A percentile compares a stretch with the other conserved stretches of the same genome.
phyloP scores from a whole-genome alignment of 1,140 invertebrate species.

The Daktulosphaira vitifoliae region DNA sequence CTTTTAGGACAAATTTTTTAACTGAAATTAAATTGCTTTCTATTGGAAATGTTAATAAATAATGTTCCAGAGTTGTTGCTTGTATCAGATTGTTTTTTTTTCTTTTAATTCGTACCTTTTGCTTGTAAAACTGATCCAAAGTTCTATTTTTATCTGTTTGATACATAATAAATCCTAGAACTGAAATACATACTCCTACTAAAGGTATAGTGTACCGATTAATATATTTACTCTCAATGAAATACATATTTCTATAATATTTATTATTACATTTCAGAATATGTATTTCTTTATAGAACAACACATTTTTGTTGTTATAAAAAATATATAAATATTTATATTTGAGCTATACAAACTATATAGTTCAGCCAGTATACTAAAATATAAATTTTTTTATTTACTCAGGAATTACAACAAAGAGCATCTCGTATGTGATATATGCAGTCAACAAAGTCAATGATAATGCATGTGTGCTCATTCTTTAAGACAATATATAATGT shows the following conservation, averaged over 20 bases:
- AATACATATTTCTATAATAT: too few species aligned
- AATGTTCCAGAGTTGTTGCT: background rate
- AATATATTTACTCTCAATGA: too few species aligned
- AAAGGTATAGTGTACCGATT: too few species aligned
- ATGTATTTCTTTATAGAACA: too few species aligned
- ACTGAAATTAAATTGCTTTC: background rate
- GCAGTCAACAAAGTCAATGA: conserved; percentile 24
- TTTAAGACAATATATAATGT: conserved; percentile 31
- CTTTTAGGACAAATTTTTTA: conserved; percentile 2
- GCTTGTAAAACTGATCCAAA: background rate
- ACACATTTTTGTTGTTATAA: too few species aligned
- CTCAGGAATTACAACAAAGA: conserved; percentile 39
- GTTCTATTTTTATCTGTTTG: background rate
- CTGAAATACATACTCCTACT: background rate
- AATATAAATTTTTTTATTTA: conserved; percentile 16
- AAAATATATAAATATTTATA: too few species aligned
- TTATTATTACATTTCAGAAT: too few species aligned
- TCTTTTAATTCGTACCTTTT: background rate
- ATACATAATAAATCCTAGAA: background rate
- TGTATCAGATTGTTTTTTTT: background rate
- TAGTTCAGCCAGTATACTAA: background rate
- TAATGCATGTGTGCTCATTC: conserved; percentile 11
- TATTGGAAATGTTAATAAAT: background rate
- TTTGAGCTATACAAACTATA: too few species aligned
- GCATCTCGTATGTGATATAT: conserved; percentile 39